A percentile compares a stretch with the other conserved stretches of the same genome.
Evolutionary conservation across 2,888 invertebrate species (phyloP).

Genomic region (Anaspis maculata): DNA sequence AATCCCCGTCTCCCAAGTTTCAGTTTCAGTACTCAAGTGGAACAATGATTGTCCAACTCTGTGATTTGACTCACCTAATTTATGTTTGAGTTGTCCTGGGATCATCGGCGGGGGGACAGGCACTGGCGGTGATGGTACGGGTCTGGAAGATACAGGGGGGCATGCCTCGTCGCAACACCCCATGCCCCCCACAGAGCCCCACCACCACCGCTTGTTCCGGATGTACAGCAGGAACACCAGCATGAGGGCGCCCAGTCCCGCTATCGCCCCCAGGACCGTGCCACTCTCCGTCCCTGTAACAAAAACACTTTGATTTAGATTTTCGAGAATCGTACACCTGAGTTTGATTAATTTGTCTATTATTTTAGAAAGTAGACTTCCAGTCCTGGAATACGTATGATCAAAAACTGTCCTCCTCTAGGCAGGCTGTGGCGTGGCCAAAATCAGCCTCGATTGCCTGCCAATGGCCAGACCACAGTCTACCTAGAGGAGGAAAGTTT

Average conservation of each 20-base stretch:
- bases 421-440: too few species aligned
- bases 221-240: constrained; percentile 81
- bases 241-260: constrained; percentile 73
- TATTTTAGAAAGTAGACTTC: too few species aligned
- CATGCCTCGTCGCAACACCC: constrained; percentile 55
- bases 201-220: constrained; percentile 68
- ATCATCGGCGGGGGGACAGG: constrained; percentile 34
- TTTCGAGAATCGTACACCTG: too few species aligned
- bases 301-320: constrained; percentile 10
- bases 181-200: constrained; percentile 54
- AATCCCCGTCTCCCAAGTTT: too few species aligned
- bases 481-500: too few species aligned
- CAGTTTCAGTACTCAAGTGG: too few species aligned
- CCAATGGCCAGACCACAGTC: too few species aligned
- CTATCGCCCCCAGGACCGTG: constrained; percentile 75
- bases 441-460: too few species aligned
- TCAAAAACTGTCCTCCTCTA: too few species aligned
- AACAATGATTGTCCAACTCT: too few species aligned
- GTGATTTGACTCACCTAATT: constrained; percentile 37
- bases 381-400: too few species aligned
- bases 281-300: constrained; percentile 66
- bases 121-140: constrained; percentile 41
- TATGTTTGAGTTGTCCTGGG: constrained; percentile 29
- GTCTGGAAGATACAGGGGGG: constrained; percentile 39
- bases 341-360: too few species aligned